These are phyloP conservation scores for Drosophila putrida DNA, from an alignment of 2,888 invertebrate species.

Conservation along the genomic window DNA sequence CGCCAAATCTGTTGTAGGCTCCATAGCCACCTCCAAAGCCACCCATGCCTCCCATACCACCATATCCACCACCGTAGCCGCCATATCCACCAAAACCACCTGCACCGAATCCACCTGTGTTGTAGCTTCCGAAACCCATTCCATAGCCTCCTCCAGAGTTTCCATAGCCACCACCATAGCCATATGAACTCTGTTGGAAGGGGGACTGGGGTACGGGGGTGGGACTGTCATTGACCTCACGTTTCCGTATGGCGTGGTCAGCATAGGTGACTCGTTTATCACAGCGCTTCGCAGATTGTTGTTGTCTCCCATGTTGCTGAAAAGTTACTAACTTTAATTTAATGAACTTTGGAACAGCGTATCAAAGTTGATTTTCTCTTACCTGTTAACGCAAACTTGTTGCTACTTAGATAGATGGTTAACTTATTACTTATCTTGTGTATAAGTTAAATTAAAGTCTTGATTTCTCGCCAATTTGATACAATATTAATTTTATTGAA, in stretches of 20 bases:
- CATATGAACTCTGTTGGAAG: conserved; percentile 42
- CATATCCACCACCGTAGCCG: conserved; percentile 49
- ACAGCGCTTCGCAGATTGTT: conserved; percentile 79
- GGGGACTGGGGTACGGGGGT: conserved; percentile 50
- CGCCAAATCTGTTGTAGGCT: conserved; percentile 79
- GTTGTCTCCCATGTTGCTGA: conserved; percentile 69
- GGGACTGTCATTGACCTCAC: conserved; percentile 43
- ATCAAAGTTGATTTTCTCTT: conserved; percentile 27
- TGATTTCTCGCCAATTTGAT: background rate
- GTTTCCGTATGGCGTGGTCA: conserved; percentile 65
- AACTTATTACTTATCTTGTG: background rate
- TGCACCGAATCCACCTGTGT: conserved; percentile 41
- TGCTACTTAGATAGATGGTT: background rate
- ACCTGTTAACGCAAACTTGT: conserved; percentile 17
- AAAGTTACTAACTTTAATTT: conserved; percentile 31
- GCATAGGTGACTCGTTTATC: conserved; percentile 74
- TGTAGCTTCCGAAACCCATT: conserved; percentile 48
- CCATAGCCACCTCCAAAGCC: conserved; percentile 58
- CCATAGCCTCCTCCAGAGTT: conserved; percentile 43
- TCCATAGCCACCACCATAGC: conserved; percentile 39
- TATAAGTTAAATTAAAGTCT: background rate
- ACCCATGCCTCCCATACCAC: conserved; percentile 44
- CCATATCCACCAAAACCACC: conserved; percentile 51
- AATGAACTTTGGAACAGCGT: conserved; percentile 56
- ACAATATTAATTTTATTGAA: background rate